Evolutionary conservation across 2,113 vertebrate genomes (phyloP), one percentile per base, ranked within the genome.

Genomic region (Pachyramphus minor): DNA sequence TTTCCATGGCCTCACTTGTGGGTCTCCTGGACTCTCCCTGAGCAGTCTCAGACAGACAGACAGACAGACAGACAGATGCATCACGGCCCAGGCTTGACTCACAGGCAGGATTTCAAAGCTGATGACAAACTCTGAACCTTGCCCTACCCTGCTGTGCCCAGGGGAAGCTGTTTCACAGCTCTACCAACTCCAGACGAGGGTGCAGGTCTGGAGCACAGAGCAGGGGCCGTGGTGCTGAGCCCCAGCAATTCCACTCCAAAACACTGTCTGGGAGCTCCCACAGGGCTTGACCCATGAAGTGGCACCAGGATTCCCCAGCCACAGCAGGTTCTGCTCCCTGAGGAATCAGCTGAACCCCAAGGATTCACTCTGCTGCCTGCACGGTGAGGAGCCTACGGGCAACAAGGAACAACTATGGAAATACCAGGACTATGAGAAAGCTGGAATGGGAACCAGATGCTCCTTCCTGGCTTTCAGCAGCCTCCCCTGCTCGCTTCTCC

Each of bases 371-470:
- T 28, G 45, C 83, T 14, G 52, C 63, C 18, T 20, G 45, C 41
- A 41, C 5, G 6, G 56, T 35, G 8, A 35, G 55, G 71, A 82
- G 64, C 74, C 84, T 58, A 2, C 2, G 39, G 66, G 81, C 89
- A 60, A 23, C 12, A 60, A 33, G 14, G 9, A 50, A 55, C 64
- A 53, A 8, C 84, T 35, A 15, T 19, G 30, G 25, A 37, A 89
- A 80, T 37, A 87, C 62, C 72, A 37, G 59, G 37, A 62, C 81
- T 71, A 33, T 20, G 55, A 90, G 52, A 42, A 44, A 47, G 73
- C 63, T 77, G 3, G 31, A 84, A 87, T 90, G 58, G 55, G 63
- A 90, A 93, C 52, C 91, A 96, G 66, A 60, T 89, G 87, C 58
- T 92, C 49, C 49, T 31, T 55, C 49, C 69, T 52, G 39, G 31